These are phyloP conservation scores for Mormyrus hasselquistii DNA, from an alignment of 2,797 vertebrate species.

Conservation along the genomic window DNA sequence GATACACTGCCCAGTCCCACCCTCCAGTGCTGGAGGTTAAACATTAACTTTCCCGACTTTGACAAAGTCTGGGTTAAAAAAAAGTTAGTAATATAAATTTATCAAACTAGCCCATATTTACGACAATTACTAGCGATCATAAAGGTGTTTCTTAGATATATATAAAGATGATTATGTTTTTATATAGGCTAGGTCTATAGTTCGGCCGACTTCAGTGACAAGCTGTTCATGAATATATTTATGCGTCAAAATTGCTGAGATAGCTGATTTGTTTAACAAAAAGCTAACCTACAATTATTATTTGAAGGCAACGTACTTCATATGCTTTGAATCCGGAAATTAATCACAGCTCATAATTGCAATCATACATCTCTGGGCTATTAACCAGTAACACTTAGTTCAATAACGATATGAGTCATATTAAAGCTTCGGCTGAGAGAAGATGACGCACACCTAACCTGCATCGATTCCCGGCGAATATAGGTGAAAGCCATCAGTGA, in stretches of 20 bases:
- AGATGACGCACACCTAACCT: not conserved
- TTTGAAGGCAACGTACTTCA: not conserved
- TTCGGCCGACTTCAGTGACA: not conserved
- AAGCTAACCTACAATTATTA: not conserved
- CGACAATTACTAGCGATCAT: not conserved
- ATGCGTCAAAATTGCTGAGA: not conserved
- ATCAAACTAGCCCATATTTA: not conserved
- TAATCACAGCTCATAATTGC: not conserved
- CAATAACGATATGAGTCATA: not conserved
- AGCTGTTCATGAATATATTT: not conserved
- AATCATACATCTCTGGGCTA: not conserved
- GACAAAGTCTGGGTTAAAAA: not conserved
- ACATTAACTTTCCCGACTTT: not conserved
- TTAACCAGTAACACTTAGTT: not conserved
- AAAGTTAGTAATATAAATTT: not conserved
- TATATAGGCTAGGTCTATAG: not conserved
- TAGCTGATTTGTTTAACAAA: not conserved
- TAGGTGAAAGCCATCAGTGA: not conserved
- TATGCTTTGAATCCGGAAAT: not conserved
- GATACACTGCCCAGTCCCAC: too few relatives aligned
- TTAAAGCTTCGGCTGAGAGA: not conserved
- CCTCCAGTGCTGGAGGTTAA: not conserved
- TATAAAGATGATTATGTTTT: too few relatives aligned
- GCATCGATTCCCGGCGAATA: not conserved
- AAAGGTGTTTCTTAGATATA: too few relatives aligned